A percentile compares a stretch with the other conserved stretches of the same genome.
These are phyloP conservation scores for Australoheros scitulus DNA, from an alignment of 2,113 vertebrate genomes.

Conservation along the genomic window DNA sequence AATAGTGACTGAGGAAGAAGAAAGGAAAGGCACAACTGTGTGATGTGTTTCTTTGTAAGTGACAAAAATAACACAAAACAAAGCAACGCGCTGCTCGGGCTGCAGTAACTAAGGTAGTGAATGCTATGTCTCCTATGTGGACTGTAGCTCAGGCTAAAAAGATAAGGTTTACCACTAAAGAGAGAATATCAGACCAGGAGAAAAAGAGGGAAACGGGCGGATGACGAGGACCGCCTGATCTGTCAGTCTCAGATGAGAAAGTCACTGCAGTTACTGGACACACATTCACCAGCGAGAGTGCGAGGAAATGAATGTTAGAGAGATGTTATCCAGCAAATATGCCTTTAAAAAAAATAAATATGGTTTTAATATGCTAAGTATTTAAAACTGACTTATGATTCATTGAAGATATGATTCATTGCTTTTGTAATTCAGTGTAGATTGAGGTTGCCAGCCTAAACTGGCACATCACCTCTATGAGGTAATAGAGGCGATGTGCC, in stretches of 20 bases:
- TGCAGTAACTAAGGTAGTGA: background rate
- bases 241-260: background rate
- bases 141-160: background rate
- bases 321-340: background rate
- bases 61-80: background rate
- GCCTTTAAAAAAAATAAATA: background rate
- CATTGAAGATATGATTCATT: background rate
- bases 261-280: background rate
- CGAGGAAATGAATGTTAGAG: background rate
- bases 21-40: background rate
- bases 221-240: background rate
- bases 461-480: background rate
- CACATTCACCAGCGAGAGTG: background rate
- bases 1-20: background rate
- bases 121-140: background rate
- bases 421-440: background rate
- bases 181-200: background rate
- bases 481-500: background rate
- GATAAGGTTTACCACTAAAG: background rate
- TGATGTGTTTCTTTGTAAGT: background rate
- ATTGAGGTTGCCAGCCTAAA: background rate
- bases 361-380: background rate
- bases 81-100: fast-evolving
- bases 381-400: background rate
- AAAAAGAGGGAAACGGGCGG: background rate